Evolutionary conservation across 2,113 vertebrate species (phyloP).

Genomic region (Toxotes chatareus): DNA sequence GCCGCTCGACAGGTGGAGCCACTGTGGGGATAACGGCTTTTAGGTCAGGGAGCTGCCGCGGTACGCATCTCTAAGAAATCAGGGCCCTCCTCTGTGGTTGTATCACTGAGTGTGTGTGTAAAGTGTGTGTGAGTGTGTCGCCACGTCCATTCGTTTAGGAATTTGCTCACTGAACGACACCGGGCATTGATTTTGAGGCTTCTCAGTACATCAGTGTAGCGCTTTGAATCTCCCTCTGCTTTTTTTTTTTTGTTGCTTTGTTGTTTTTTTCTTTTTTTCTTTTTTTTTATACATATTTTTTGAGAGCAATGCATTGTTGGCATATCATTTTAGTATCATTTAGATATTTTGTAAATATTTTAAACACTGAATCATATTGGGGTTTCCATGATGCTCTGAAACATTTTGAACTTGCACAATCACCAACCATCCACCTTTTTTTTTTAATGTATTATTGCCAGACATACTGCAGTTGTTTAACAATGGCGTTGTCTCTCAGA

Average conservation of each 20-base stretch:
- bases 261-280: background rate
- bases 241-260: constrained; percentile 44
- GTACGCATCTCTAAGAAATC: constrained; percentile 64
- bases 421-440: constrained; percentile 60
- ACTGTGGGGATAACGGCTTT: constrained; percentile 36
- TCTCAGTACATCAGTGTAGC: background rate
- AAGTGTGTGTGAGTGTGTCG: constrained; percentile 40
- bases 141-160: constrained; percentile 47
- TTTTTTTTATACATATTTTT: constrained; percentile 50
- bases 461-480: constrained; percentile 65
- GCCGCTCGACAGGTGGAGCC: constrained; percentile 50
- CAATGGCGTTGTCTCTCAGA: constrained; percentile 37
- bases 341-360: constrained; percentile 80
- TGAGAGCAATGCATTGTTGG: constrained; percentile 53
- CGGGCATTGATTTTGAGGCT: constrained; percentile 20
- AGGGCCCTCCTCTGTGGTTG: constrained; percentile 76
- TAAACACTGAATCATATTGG: constrained; percentile 75
- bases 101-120: constrained; percentile 59
- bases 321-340: constrained; percentile 75
- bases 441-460: constrained; percentile 68
- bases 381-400: constrained; percentile 72
- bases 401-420: constrained; percentile 80
- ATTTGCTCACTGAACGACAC: constrained; percentile 40
- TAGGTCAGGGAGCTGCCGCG: constrained; percentile 46
- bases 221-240: constrained; percentile 11